phyloP scores from a whole-genome alignment of 2,888 invertebrate species.

The Dendrolimus houi region DNA sequence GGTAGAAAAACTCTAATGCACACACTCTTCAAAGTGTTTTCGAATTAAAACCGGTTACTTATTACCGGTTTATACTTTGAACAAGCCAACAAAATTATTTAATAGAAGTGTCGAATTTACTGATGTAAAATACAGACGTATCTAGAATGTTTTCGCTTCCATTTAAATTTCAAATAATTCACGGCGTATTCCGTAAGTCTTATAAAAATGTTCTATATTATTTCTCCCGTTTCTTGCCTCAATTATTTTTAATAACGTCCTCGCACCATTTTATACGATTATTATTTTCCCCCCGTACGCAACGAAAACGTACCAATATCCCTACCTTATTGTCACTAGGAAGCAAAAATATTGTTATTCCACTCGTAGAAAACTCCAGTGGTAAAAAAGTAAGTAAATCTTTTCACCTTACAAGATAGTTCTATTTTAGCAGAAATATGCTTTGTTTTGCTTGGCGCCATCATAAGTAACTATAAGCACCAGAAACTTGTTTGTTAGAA shows the following conservation, averaged over 20 bases:
- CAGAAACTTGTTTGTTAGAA: conserved; percentile 1
- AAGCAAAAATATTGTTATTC: background rate
- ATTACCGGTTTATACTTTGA: no score
- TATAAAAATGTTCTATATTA: no score
- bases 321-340: background rate
- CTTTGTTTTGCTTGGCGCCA: background rate
- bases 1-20: no score
- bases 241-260: background rate
- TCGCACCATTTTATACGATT: background rate
- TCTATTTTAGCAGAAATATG: background rate
- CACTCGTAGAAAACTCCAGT: background rate
- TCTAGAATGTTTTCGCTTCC: no score
- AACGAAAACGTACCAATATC: background rate
- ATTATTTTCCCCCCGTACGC: background rate
- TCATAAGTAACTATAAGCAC: background rate
- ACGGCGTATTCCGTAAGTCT: no score
- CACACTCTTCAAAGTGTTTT: no score
- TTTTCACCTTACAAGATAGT: background rate
- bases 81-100: no score
- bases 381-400: background rate
- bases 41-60: no score
- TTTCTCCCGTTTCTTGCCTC: background rate
- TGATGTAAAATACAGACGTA: no score
- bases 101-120: no score
- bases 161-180: no score